These are phyloP conservation scores for Champsocephalus gunnari DNA, from an alignment of 2,797 vertebrate genomes.

Conservation along the genomic window DNA sequence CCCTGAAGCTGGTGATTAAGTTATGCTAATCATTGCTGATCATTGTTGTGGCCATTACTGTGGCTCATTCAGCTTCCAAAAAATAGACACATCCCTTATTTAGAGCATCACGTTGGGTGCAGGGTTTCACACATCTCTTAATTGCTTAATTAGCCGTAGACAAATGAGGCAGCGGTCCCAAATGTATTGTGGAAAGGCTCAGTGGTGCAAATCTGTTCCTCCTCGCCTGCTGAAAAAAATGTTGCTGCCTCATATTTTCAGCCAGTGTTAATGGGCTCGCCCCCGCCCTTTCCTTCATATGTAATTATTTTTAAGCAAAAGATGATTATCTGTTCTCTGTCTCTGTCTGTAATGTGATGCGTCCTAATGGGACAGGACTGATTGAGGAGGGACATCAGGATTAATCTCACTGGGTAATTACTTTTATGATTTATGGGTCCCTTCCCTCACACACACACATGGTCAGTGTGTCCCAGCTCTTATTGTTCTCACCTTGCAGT, in stretches of 20 bases:
- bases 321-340: constrained; percentile 68
- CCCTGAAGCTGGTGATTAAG: constrained; percentile 68
- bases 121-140: constrained; percentile 49
- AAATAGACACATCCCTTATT: constrained; percentile 25
- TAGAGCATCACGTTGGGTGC: constrained; percentile 23
- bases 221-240: constrained; percentile 6
- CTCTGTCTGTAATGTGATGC: constrained; percentile 57
- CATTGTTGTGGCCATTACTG: constrained; percentile 45
- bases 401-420: constrained; percentile 82
- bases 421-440: constrained; percentile 79
- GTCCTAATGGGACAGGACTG: constrained; percentile 74
- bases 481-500: constrained; percentile 49
- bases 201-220: constrained; percentile 32
- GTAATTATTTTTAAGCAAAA: constrained; percentile 66
- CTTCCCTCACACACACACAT: constrained; percentile 28
- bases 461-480: constrained; percentile 24
- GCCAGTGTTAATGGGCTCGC: constrained; percentile 41
- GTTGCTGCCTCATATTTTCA: constrained; percentile 45
- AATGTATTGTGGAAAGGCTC: constrained; percentile 33
- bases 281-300: constrained; percentile 19
- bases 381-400: constrained; percentile 78
- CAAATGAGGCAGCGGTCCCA: constrained; percentile 59
- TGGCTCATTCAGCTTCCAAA: constrained; percentile 13
- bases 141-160: constrained; percentile 71
- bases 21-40: constrained; percentile 73